Conservation (phyloP, 2,113 vertebrate genomes). For the Vicugna pacos region DNA sequence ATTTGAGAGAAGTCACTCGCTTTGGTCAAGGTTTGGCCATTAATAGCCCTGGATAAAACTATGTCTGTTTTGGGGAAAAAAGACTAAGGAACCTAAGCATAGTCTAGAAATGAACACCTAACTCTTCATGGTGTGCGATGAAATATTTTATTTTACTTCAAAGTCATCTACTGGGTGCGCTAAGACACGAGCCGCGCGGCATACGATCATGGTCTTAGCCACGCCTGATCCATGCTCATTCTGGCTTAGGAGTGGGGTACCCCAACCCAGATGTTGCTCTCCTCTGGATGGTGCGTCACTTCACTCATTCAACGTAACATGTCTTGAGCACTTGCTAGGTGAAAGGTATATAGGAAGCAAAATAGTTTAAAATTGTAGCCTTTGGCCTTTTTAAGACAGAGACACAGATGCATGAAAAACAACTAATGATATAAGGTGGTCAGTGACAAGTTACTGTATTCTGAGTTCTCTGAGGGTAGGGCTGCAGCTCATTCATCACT, state of each 20-base stretch:
- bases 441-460: slow-evolving; percentile 2
- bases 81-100: neutral
- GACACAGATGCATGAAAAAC: slow-evolving; percentile 30
- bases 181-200: neutral
- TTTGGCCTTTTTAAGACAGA: slow-evolving; percentile 9
- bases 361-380: neutral
- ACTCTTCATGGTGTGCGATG: neutral
- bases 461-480: slow-evolving; percentile 50
- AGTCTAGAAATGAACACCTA: neutral
- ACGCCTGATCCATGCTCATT: accelerated
- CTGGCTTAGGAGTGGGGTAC: neutral
- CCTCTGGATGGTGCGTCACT: neutral
- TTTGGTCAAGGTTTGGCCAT: neutral
- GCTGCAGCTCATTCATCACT: neutral
- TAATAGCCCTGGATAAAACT: neutral
- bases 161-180: neutral
- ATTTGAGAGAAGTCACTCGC: neutral
- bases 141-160: neutral
- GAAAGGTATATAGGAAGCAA: neutral
- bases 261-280: neutral
- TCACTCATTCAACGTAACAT: neutral
- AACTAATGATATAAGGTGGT: neutral
- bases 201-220: neutral
- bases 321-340: neutral
- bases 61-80: neutral